Percentiles rank a stretch among this genome's conserved stretches.
phyloP scores from a whole-genome alignment of 2,888 invertebrate species.

The Drosophila prostipennis region DNA sequence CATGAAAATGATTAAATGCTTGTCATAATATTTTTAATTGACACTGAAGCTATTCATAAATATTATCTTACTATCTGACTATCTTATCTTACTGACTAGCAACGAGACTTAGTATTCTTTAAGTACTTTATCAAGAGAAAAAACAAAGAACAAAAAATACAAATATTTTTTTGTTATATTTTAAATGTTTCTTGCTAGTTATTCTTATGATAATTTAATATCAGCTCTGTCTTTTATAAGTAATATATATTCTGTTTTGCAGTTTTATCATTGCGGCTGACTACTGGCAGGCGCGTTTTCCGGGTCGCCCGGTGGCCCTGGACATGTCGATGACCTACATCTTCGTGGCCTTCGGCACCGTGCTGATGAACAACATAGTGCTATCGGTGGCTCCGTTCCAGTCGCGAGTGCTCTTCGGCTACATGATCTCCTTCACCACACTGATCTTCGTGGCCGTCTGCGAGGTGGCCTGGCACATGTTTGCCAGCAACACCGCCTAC shows the following conservation, averaged over 20 bases:
- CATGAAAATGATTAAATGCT: too few species aligned
- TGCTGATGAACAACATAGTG: slow-evolving; percentile 92
- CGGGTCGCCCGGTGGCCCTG: slow-evolving; percentile 93
- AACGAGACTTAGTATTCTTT: too few species aligned
- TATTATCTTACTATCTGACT: too few species aligned
- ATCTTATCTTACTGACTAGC: too few species aligned
- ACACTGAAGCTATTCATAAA: too few species aligned
- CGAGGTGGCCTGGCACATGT: slow-evolving; percentile 94
- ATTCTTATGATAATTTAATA: too few species aligned
- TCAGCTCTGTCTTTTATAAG: too few species aligned
- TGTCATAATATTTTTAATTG: too few species aligned
- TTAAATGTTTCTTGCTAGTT: too few species aligned
- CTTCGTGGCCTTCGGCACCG: slow-evolving; percentile 94
- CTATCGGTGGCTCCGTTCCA: slow-evolving; percentile 93
- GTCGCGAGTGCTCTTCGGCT: slow-evolving; percentile 94
- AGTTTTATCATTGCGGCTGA: slow-evolving; percentile 97
- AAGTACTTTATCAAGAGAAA: too few species aligned
- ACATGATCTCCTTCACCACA: slow-evolving; percentile 91
- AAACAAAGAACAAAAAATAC: too few species aligned
- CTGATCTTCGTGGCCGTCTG: slow-evolving; percentile 93
- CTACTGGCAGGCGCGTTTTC: slow-evolving; percentile 94
- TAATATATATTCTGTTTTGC: neutral
- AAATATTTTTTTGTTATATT: too few species aligned
- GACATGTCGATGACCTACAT: slow-evolving; percentile 97
- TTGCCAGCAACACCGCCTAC: slow-evolving; percentile 91